Conservation (phyloP, 1,140 invertebrate genomes). For the Drosophila tsacasi region DNA sequence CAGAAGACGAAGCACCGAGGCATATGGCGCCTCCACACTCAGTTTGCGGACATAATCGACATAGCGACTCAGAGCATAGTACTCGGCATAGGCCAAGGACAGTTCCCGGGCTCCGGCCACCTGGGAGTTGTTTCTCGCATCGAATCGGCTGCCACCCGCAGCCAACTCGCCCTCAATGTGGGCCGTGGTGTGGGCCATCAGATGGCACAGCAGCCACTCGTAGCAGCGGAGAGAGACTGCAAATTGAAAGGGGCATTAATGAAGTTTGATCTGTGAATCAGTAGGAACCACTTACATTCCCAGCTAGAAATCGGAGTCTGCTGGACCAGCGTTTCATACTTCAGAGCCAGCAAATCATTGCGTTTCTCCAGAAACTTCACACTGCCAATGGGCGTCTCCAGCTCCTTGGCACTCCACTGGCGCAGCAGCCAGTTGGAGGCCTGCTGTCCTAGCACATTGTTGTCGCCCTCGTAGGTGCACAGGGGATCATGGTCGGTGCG, state of each 20-base stretch:
- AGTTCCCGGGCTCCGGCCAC: constrained; percentile 92
- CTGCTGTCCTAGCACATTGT: constrained; percentile 97
- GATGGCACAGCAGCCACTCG: constrained; percentile 93
- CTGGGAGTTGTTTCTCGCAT: constrained; percentile 92
- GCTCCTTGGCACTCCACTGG: constrained; percentile 87
- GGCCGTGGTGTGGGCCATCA: constrained; percentile 89
- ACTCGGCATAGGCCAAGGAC: constrained; percentile 91
- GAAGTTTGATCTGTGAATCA: not conserved
- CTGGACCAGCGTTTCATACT: constrained; percentile 84
- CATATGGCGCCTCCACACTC: constrained; percentile 86
- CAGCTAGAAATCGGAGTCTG: constrained; percentile 64
- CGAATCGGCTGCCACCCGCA: constrained; percentile 89
- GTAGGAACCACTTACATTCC: constrained; percentile 87
- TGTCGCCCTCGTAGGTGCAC: constrained; percentile 98
- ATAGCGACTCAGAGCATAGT: constrained; percentile 88
- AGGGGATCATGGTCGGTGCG: constrained; percentile 96
- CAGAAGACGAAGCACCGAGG: constrained; percentile 88
- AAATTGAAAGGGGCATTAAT: constrained; percentile 63
- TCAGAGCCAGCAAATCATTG: constrained; percentile 86
- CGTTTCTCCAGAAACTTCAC: constrained; percentile 88
- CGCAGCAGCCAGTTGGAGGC: constrained; percentile 95
- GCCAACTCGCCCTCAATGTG: constrained; percentile 87
- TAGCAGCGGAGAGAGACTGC: constrained; percentile 91
- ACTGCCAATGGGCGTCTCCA: constrained; percentile 88
- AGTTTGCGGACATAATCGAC: constrained; percentile 86